phyloP scores from a whole-genome alignment of 2,888 invertebrate genomes.

The Xanthorhoe designata region DNA sequence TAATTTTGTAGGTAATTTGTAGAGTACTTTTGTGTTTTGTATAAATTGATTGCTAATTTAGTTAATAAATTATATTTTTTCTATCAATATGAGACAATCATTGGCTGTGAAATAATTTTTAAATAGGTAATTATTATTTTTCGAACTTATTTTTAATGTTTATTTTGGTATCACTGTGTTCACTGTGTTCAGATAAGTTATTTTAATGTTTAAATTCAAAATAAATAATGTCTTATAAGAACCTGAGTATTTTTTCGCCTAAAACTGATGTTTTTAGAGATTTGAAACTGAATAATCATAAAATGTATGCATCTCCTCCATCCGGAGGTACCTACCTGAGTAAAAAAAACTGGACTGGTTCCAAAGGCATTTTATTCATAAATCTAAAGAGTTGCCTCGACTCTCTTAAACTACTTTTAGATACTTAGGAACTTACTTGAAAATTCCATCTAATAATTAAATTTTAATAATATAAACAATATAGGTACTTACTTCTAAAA shows the following conservation, averaged over 20 bases:
- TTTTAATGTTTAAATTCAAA: not conserved
- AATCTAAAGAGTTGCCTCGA: too few relatives aligned
- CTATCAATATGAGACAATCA: slow-evolving; percentile 6
- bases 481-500: too few relatives aligned
- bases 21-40: not conserved
- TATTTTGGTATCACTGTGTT: not conserved
- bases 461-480: too few relatives aligned
- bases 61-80: slow-evolving; percentile 5
- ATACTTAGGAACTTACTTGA: too few relatives aligned
- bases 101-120: slow-evolving; percentile 32
- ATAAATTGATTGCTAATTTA: not conserved
- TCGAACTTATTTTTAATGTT: not conserved
- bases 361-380: too few relatives aligned
- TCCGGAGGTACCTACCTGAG: too few relatives aligned
- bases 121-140: slow-evolving; percentile 4
- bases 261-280: not conserved
- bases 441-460: too few relatives aligned
- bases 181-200: slow-evolving; percentile 7
- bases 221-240: not conserved
- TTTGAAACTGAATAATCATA: too few relatives aligned
- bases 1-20: not conserved
- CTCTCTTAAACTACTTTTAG: too few relatives aligned
- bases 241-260: not conserved
- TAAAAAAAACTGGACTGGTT: too few relatives aligned
- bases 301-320: too few relatives aligned